These are phyloP conservation scores for Octopus sinensis DNA, from an alignment of 1,140 invertebrate species.

Conservation along the genomic window DNA sequence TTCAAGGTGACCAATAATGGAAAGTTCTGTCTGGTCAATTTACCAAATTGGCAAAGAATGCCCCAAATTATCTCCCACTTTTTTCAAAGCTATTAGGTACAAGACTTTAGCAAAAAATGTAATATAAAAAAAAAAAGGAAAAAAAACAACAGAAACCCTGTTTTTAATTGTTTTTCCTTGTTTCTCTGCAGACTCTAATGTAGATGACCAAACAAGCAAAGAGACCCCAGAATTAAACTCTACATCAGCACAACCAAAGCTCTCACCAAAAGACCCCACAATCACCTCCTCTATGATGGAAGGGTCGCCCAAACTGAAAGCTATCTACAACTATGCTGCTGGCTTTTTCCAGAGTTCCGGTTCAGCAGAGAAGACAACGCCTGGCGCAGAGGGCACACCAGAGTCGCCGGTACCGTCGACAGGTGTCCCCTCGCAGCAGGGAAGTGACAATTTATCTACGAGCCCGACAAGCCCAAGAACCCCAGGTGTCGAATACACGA, in stretches of 20 bases:
- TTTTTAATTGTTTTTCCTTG: too few relatives aligned
- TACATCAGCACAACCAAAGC: neutral
- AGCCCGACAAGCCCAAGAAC: neutral
- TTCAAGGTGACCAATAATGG: too few relatives aligned
- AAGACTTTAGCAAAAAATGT: too few relatives aligned
- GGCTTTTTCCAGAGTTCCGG: slow-evolving; percentile 52
- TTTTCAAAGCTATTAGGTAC: too few relatives aligned
- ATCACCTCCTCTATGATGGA: slow-evolving; percentile 6
- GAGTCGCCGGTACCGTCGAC: neutral
- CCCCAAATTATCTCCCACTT: too few relatives aligned
- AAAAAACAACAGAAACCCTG: too few relatives aligned
- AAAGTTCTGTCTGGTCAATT: too few relatives aligned
- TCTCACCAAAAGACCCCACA: neutral
- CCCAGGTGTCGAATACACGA: slow-evolving; percentile 10
- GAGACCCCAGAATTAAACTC: too few relatives aligned
- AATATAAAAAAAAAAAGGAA: too few relatives aligned
- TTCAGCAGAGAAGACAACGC: neutral
- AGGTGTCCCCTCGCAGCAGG: neutral
- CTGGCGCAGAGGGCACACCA: neutral
- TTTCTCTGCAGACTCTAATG: too few relatives aligned
- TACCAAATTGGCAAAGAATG: too few relatives aligned
- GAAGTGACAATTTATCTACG: neutral
- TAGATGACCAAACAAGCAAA: too few relatives aligned
- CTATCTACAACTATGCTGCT: slow-evolving; percentile 59
- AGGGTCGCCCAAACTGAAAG: slow-evolving; percentile 36